Evolutionary conservation across 2,797 vertebrate genomes (phyloP), one percentile per base, ranked within the genome.

Genomic region (Acanthurus leucopareius): DNA sequence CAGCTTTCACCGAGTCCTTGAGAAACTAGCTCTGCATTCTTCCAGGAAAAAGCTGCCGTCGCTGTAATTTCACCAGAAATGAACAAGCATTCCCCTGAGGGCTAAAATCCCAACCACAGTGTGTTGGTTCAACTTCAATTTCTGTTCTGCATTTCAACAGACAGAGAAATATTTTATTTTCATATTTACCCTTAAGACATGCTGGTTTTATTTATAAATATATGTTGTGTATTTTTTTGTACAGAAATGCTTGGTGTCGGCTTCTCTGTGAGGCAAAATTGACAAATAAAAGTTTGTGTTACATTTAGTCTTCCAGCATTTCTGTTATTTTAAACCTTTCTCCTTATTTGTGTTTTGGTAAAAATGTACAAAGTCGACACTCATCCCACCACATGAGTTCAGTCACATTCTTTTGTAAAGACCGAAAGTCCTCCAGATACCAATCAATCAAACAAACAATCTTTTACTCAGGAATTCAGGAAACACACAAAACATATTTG

Each of bases 11-110:
- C 19, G 0, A 7, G 7, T 16, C 16, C 32, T 25, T 68, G 25
- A 68, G 51, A 72, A 72, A 70, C 54, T 32, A 4, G 7, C 4
- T 52, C 45, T 48, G 22, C 42, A 28, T 44, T 58, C 14, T 45
- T 6, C 25, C 5, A 2, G 1, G 16, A n/a, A 51, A 28, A 22
- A n/a, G 38, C 22, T 69, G 22, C 20, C 17, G 14, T 40, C 10
- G 20, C 10, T 0, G n/a, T 35, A 38, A 44, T 35, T 67, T 51
- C 10, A 51, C 38, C 22, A 19, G 25, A 64, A 28, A 13, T 8
- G 4, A 32, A 58, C 22, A 68, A 56, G 11, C 2, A 38, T 54
- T 75, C 35, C 40, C 56, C 25, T 28, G 3, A 49, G 32, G 16
- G 17, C 25, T 58, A 7, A 44, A 81, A 6, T 16, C 32, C 17